phyloP scores from a whole-genome alignment of 2,797 vertebrate genomes.

The Myripristis murdjan region DNA sequence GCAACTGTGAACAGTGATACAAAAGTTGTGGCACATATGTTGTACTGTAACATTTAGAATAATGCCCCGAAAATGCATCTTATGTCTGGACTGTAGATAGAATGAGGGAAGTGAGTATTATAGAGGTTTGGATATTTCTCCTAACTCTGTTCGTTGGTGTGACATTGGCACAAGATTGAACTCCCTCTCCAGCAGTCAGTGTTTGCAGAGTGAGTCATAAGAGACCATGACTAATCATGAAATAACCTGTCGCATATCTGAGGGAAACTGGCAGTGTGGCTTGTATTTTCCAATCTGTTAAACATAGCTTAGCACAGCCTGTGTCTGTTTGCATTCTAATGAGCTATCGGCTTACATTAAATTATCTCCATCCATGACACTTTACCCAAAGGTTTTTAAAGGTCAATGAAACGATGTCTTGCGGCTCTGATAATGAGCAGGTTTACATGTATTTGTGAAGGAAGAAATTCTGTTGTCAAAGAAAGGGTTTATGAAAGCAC shows the following conservation, averaged over 20 bases:
- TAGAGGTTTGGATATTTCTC: conserved; percentile 64
- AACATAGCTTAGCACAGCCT: conserved; percentile 63
- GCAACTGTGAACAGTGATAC: neutral
- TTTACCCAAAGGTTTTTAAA: conserved; percentile 68
- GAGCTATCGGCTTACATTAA: conserved; percentile 77
- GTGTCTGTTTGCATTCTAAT: conserved; percentile 78
- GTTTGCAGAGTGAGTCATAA: conserved; percentile 75
- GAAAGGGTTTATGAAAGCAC: conserved; percentile 55
- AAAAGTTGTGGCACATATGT: conserved; percentile 9
- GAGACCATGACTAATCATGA: conserved; percentile 78
- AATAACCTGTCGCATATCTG: conserved; percentile 77
- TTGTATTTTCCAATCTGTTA: conserved; percentile 79
- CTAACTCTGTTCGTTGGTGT: conserved; percentile 69
- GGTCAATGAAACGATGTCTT: conserved; percentile 62
- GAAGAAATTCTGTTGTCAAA: conserved; percentile 36
- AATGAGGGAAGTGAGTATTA: conserved; percentile 44
- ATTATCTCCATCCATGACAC: conserved; percentile 73
- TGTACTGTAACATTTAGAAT: conserved; percentile 28
- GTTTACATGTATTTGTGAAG: conserved; percentile 45
- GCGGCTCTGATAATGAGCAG: conserved; percentile 58
- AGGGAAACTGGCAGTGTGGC: conserved; percentile 69
- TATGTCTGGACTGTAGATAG: conserved; percentile 41
- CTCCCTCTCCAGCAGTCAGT: conserved; percentile 70
- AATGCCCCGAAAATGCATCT: conserved; percentile 25
- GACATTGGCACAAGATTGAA: conserved; percentile 78